Percentiles rank a stretch among this genome's conserved stretches.
These are phyloP conservation scores for Microcebus griseorufus DNA, from an alignment of 2,113 vertebrate genomes.

Conservation along the genomic window DNA sequence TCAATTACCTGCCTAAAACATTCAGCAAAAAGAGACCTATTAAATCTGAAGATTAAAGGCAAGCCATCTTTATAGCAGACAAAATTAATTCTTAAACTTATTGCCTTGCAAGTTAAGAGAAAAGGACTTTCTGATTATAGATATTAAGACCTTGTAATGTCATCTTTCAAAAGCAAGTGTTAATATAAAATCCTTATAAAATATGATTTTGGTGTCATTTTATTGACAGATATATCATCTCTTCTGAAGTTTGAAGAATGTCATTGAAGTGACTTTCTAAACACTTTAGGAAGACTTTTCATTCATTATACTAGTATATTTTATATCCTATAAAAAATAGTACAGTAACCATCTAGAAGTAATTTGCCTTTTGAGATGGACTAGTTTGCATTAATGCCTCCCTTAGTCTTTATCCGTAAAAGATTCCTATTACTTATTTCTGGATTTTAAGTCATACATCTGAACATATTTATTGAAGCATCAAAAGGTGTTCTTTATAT, in stretches of 20 bases:
- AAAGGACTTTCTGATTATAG: constrained; percentile 77
- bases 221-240: constrained; percentile 75
- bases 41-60: constrained; percentile 72
- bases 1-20: constrained; percentile 77
- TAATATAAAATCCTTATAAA: constrained; percentile 79
- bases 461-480: not conserved
- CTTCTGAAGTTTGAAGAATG: constrained; percentile 72
- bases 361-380: constrained; percentile 45
- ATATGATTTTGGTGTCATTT: constrained; percentile 78
- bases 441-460: not conserved
- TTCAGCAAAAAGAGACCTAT: constrained; percentile 70
- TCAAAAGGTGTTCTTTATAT: not conserved
- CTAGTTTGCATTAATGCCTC: constrained; percentile 48
- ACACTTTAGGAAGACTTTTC: constrained; percentile 66
- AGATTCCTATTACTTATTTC: not conserved
- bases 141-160: constrained; percentile 76
- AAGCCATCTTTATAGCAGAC: constrained; percentile 72
- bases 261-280: constrained; percentile 80
- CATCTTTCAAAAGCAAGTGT: constrained; percentile 75
- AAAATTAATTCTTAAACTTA: constrained; percentile 81
- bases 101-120: constrained; percentile 75
- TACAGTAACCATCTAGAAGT: constrained; percentile 35
- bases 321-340: constrained; percentile 70
- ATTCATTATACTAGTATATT: constrained; percentile 64
- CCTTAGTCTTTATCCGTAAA: constrained; percentile 35